Evolutionary conservation across 1,140 invertebrate genomes (phyloP).

Genomic region (Bilobella aurantiaca): DNA sequence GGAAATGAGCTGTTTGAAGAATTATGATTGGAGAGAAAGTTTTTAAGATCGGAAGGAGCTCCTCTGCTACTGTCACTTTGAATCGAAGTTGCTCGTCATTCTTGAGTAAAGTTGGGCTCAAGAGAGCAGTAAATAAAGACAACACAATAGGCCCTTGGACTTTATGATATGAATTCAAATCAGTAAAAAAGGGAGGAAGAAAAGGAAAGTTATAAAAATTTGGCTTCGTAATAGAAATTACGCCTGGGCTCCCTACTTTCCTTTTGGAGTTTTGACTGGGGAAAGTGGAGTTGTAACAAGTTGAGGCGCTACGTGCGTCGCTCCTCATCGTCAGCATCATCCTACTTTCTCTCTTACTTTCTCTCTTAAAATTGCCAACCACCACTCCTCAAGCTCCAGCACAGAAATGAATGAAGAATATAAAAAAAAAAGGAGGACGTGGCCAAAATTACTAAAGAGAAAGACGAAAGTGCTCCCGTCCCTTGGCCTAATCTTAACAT

Average conservation of each 20-base stretch:
- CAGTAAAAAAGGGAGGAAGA: conserved; percentile 7
- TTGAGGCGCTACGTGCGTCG: not conserved
- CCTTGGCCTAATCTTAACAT: conserved; percentile 26
- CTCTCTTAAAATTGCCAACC: not conserved
- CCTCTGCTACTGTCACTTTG: too few relatives aligned
- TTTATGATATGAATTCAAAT: conserved; percentile 36
- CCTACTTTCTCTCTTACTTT: not conserved
- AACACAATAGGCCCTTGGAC: conserved; percentile 22
- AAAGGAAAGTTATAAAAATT: conserved; percentile 19
- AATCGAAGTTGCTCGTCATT: too few relatives aligned
- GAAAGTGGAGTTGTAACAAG: not conserved
- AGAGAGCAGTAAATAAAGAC: conserved; percentile 36
- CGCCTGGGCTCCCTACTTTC: too few relatives aligned
- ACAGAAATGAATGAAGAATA: conserved; percentile 1
- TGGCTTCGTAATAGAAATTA: conserved; percentile 36
- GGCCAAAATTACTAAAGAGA: conserved; percentile 35
- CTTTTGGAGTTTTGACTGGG: not conserved
- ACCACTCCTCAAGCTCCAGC: too few relatives aligned
- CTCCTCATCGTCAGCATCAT: not conserved
- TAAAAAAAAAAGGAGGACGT: conserved; percentile 26
- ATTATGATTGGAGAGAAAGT: not conserved
- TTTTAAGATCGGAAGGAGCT: too few relatives aligned
- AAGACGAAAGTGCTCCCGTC: not conserved
- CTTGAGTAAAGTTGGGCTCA: conserved; percentile 29
- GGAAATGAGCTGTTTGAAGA: conserved; percentile 27